phyloP scores from a whole-genome alignment of 2,113 vertebrate genomes.

The Odobenus rosmarus region DNA sequence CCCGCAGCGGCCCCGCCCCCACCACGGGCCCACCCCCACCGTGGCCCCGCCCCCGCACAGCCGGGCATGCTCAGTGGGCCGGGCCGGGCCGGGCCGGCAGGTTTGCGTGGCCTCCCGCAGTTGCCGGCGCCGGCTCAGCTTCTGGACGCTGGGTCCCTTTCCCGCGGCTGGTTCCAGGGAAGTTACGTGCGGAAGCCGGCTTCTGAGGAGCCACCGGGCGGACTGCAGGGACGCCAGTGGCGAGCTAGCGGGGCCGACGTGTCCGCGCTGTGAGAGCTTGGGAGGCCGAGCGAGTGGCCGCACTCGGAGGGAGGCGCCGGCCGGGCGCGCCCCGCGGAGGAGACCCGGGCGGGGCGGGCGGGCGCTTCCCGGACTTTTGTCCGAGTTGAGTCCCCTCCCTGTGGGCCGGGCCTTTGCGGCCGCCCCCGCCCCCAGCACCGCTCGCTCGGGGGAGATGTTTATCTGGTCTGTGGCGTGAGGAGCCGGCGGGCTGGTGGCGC shows the following conservation, averaged over 20 bases:
- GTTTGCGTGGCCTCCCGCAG: slow-evolving; percentile 63
- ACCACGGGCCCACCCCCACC: neutral
- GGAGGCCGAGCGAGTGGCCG: slow-evolving; percentile 8
- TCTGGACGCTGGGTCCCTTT: neutral
- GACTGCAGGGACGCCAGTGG: neutral
- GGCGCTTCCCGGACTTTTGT: slow-evolving; percentile 83
- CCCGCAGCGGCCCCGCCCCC: neutral
- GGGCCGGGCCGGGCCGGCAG: slow-evolving; percentile 56
- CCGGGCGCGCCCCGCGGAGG: slow-evolving; percentile 54
- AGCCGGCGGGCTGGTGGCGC: slow-evolving; percentile 48
- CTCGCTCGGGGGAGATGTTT: slow-evolving; percentile 78
- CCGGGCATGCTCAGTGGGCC: slow-evolving; percentile 77
- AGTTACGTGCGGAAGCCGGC: slow-evolving; percentile 36
- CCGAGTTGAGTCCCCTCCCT: slow-evolving; percentile 76
- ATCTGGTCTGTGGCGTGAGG: slow-evolving; percentile 81
- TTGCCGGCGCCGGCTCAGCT: slow-evolving; percentile 31
- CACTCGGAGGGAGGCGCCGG: slow-evolving; percentile 12
- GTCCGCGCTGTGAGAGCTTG: neutral
- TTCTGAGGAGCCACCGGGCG: neutral
- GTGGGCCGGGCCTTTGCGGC: slow-evolving; percentile 72
- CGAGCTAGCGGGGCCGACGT: neutral
- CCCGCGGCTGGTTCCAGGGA: neutral
- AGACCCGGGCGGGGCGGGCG: slow-evolving; percentile 83
- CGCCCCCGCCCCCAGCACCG: slow-evolving; percentile 52
- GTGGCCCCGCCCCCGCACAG: neutral